These are phyloP conservation scores for Hirundo rustica DNA, from an alignment of 2,797 vertebrate genomes.

Conservation along the genomic window DNA sequence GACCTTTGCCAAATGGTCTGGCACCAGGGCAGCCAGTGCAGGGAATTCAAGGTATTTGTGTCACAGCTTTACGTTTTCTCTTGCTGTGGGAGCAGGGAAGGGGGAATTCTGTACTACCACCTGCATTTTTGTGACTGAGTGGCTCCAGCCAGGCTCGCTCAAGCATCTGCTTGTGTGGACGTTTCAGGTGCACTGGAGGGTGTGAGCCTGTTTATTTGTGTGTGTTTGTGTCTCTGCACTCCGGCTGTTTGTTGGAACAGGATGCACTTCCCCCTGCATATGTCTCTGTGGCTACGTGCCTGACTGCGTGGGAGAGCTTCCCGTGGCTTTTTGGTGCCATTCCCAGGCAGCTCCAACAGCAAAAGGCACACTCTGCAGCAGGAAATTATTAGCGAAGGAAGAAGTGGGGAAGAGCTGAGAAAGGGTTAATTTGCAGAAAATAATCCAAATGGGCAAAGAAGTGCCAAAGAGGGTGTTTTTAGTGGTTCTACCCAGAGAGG, in stretches of 20 bases:
- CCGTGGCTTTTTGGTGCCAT: constrained; percentile 23
- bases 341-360: constrained; percentile 29
- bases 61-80: neutral
- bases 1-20: neutral
- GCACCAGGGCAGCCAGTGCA: rapidly evolving
- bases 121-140: rapidly evolving
- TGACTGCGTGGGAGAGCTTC: constrained; percentile 12
- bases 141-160: neutral
- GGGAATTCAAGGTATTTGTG: neutral
- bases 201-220: neutral
- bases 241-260: neutral
- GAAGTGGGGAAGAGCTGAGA: neutral
- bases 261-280: neutral
- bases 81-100: neutral
- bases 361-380: neutral
- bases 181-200: neutral
- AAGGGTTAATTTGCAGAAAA: neutral
- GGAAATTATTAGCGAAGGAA: neutral
- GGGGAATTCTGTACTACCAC: rapidly evolving
- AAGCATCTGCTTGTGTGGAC: rapidly evolving
- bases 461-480: neutral
- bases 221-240: neutral
- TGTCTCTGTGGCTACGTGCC: constrained; percentile 35
- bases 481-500: neutral
- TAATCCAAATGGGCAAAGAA: neutral